phyloP scores from a whole-genome alignment of 2,113 vertebrate genomes.

The Amblyopsis rosae region DNA sequence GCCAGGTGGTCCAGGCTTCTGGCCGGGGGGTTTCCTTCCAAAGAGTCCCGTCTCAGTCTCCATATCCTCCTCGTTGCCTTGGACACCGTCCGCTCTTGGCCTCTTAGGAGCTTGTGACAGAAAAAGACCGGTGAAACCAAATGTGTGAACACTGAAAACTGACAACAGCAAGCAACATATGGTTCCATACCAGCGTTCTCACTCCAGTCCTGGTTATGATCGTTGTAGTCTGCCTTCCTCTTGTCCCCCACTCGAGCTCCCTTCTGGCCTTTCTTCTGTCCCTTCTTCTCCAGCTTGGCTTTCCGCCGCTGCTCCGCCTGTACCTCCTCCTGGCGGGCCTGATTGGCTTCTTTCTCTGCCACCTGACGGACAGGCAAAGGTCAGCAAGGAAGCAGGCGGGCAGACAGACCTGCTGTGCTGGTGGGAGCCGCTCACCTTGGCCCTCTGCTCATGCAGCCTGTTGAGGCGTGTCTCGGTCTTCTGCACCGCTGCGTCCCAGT shows the following conservation, averaged over 20 bases:
- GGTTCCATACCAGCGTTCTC: constrained; percentile 79
- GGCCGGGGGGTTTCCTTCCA: constrained; percentile 64
- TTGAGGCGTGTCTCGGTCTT: constrained; percentile 89
- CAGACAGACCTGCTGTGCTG: not conserved
- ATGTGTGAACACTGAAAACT: not conserved
- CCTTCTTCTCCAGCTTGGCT: constrained; percentile 84
- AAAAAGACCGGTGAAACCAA: not conserved
- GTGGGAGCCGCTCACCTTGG: constrained; percentile 77
- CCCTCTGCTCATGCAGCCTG: constrained; percentile 88
- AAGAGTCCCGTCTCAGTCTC: constrained; percentile 75
- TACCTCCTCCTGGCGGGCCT: constrained; percentile 85
- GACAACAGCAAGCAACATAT: not conserved
- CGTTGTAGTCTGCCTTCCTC: constrained; percentile 75
- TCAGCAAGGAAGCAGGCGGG: constrained; percentile 1
- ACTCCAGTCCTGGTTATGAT: constrained; percentile 82
- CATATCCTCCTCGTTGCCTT: constrained; percentile 63
- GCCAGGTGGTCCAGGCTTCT: constrained; percentile 36
- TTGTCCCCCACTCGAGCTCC: constrained; percentile 76
- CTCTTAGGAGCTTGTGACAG: constrained; percentile 82
- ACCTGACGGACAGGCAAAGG: constrained; percentile 72
- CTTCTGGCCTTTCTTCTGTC: constrained; percentile 80
- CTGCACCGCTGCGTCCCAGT: constrained; percentile 93
- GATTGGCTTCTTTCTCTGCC: constrained; percentile 87
- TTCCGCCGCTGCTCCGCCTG: constrained; percentile 82
- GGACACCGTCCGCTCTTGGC: constrained; percentile 72